These are phyloP conservation scores for Lordiphosa collinella DNA, from an alignment of 1,140 invertebrate genomes.

Conservation along the genomic window DNA sequence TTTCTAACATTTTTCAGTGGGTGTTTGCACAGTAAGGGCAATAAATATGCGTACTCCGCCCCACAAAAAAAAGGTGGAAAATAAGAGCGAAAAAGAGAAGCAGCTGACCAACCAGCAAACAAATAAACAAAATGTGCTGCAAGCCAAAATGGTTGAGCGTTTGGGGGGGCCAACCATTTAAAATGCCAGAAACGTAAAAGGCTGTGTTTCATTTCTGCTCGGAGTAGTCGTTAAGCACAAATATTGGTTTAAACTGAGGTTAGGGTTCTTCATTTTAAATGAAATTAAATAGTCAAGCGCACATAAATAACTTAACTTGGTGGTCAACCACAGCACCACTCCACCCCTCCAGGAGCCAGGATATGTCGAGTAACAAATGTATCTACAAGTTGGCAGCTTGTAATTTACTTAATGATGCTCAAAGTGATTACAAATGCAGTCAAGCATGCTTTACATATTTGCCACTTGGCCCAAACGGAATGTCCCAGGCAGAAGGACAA, in stretches of 20 bases:
- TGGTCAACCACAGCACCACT: slow-evolving; percentile 1
- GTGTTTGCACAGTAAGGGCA: too few species aligned
- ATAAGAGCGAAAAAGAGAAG: slow-evolving; percentile 28
- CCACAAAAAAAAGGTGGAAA: slow-evolving; percentile 9
- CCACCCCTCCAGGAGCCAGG: background rate
- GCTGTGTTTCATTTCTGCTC: slow-evolving; percentile 36
- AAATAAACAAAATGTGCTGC: slow-evolving; percentile 54
- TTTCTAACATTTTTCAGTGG: too few species aligned
- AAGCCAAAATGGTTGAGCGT: slow-evolving; percentile 15
- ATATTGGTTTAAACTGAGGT: slow-evolving; percentile 54
- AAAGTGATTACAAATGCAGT: slow-evolving; percentile 50
- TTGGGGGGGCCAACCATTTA: slow-evolving; percentile 15
- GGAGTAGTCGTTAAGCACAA: slow-evolving; percentile 23
- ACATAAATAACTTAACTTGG: slow-evolving; percentile 24
- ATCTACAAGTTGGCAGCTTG: slow-evolving; percentile 42
- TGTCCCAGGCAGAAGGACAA: slow-evolving; percentile 7
- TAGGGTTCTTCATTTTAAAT: background rate
- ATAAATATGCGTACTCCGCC: slow-evolving; percentile 48
- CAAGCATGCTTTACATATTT: slow-evolving; percentile 44
- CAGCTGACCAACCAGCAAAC: slow-evolving; percentile 28
- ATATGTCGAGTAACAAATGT: slow-evolving; percentile 36
- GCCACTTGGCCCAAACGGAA: slow-evolving; percentile 21
- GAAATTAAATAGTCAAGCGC: background rate
- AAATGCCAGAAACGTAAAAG: slow-evolving; percentile 69
- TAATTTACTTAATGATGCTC: slow-evolving; percentile 46